Conservation (phyloP, 92 coral and sea anemone genomes). For the Zoanthus solanderi region DNA sequence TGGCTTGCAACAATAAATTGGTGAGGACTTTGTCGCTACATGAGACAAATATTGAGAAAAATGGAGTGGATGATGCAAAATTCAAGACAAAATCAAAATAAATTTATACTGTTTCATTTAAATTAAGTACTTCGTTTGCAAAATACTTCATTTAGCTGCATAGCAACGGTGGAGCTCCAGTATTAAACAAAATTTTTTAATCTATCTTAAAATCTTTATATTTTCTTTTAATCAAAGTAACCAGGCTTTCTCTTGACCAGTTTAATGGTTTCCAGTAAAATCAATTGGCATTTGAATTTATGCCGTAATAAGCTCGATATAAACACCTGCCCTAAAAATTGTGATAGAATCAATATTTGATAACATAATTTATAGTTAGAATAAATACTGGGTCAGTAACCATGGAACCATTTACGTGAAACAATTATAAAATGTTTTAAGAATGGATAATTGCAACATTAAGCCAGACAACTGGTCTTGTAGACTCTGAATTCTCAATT, state of each 20-base stretch:
- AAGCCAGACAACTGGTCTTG: neutral
- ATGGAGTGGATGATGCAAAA: too few relatives aligned
- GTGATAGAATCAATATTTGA: neutral
- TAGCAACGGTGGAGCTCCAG: neutral
- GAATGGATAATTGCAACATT: neutral
- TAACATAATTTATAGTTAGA: neutral
- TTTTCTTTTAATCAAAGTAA: too few relatives aligned
- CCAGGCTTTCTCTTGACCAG: neutral
- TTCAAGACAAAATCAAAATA: too few relatives aligned
- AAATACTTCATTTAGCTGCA: neutral
- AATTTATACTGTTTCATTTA: too few relatives aligned
- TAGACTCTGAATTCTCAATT: neutral
- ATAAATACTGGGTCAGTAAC: neutral
- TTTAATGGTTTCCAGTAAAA: slow-evolving; percentile 13
- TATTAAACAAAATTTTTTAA: neutral
- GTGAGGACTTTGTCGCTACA: too few relatives aligned
- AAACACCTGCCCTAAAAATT: neutral
- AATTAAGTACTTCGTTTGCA: too few relatives aligned
- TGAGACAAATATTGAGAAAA: too few relatives aligned
- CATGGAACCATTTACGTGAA: neutral
- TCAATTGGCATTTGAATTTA: neutral
- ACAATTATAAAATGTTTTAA: neutral
- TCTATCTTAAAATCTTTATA: neutral
- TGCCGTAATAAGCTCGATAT: neutral
- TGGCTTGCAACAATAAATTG: too few relatives aligned